Evolutionary conservation across 2,113 vertebrate species (phyloP).

Genomic region (Tachycineta bicolor): DNA sequence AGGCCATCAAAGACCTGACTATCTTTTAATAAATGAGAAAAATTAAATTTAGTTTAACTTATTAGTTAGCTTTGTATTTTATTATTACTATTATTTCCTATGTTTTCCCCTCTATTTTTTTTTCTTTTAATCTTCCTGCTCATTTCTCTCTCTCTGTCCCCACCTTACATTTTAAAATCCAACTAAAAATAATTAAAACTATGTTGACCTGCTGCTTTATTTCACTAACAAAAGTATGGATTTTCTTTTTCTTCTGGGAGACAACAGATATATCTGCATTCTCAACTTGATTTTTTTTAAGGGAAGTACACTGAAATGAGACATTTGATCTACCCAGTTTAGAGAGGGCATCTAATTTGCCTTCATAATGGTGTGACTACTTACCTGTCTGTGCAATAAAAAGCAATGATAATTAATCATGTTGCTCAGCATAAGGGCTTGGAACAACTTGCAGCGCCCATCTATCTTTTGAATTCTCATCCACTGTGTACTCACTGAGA

Average conservation of each 20-base stretch:
- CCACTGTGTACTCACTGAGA: neutral
- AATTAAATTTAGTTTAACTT: slow-evolving; percentile 42
- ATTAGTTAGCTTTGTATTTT: neutral
- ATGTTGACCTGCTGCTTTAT: neutral
- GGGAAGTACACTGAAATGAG: neutral
- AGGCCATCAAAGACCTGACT: slow-evolving; percentile 55
- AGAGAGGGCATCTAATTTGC: neutral
- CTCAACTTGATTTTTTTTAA: neutral
- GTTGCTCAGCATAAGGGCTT: neutral
- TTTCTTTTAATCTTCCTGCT: neutral
- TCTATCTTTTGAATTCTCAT: neutral
- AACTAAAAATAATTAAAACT: neutral
- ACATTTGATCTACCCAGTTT: neutral
- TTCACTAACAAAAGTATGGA: neutral
- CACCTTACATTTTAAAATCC: neutral
- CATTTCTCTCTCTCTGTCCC: neutral
- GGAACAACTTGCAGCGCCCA: neutral
- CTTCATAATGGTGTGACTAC: neutral
- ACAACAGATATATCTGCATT: neutral
- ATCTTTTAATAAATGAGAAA: slow-evolving; percentile 65
- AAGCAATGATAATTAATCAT: neutral
- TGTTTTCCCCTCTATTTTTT: neutral
- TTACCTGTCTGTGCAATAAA: neutral
- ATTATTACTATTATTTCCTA: neutral
- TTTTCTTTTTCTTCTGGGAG: neutral